A percentile compares a stretch with the other conserved stretches of the same genome.
phyloP scores from a whole-genome alignment of 2,113 vertebrate genomes.

The Meriones unguiculatus region DNA sequence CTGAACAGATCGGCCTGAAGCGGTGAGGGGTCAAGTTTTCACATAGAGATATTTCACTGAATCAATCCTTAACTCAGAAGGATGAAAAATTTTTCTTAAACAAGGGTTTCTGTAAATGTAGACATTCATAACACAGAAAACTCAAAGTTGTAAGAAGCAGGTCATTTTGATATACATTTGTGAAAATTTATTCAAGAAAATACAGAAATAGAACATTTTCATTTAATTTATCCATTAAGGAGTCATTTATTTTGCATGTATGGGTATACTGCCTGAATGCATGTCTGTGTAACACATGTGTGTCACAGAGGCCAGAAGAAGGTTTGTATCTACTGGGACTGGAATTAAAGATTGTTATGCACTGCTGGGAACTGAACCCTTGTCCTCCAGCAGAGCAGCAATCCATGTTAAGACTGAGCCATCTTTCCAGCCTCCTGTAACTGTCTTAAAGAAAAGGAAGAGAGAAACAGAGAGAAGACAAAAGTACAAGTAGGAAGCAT shows the following conservation, averaged over 20 bases:
- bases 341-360: neutral
- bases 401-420: neutral
- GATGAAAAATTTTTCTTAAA: neutral
- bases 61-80: conserved; percentile 16
- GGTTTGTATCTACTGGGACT: neutral
- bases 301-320: neutral
- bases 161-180: conserved; percentile 2
- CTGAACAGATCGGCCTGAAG: conserved; percentile 55
- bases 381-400: neutral
- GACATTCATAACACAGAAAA: neutral
- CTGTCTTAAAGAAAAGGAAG: neutral
- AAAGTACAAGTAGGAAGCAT: neutral
- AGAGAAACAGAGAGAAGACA: neutral
- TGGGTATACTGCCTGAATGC: neutral
- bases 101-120: conserved; percentile 59
- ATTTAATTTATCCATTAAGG: neutral
- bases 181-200: conserved; percentile 23
- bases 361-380: neutral
- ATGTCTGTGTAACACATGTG: neutral
- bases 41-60: conserved; percentile 2
- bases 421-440: neutral
- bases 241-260: neutral
- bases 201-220: neutral
- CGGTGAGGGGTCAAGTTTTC: conserved; percentile 43
- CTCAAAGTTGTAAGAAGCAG: conserved; percentile 28